Evolutionary conservation across 1,140 invertebrate species (phyloP), one percentile per base, ranked within the genome.

Genomic region (Drosophila auraria): DNA sequence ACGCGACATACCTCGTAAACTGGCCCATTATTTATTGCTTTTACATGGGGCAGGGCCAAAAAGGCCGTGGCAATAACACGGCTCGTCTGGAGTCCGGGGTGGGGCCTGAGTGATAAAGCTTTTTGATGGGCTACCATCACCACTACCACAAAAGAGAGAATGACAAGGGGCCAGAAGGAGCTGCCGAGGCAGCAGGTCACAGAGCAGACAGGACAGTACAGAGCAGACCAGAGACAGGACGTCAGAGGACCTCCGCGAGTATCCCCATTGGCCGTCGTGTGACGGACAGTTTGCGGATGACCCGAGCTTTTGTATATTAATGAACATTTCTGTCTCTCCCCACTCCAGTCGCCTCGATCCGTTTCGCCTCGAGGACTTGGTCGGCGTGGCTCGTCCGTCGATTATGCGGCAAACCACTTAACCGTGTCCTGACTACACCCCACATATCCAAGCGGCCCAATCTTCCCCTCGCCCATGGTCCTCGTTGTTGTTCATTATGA

Each of bases 1-100:
- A 83, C 69, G 45, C 69, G 44, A 76, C 54, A 45, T 66, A 38
- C 54, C 61, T 40, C 73, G 62, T 72, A 79, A 87, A 87, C 80
- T 87, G 83, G 61, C 70, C 70, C 83, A 87, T 87, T 87, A 87
- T 87, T 87, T 87, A 87, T 87, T 83, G 80, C 83, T 57, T 87
- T 87, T 80, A 83, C 83, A 87, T 72, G 83, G 87, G 83, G 57
- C 71, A 74, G 78, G 83, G 83, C 76, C 76, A 61, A 62, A 76
- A 57, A 78, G 62, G 69, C 80, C 74, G 58, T 40, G 66, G 68
- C 68, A 44, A 74, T 49, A 61, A 59, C 57, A 63, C 62, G 30
- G 60, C 47, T 45, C 30, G 45, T 59, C 38, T 12, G 57, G 15
- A 27, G 14, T 14, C 20, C 36, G 51, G 57, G 45, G 53, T 50